Conservation (phyloP, 2,888 invertebrate genomes). For the Cephonodes hylas region DNA sequence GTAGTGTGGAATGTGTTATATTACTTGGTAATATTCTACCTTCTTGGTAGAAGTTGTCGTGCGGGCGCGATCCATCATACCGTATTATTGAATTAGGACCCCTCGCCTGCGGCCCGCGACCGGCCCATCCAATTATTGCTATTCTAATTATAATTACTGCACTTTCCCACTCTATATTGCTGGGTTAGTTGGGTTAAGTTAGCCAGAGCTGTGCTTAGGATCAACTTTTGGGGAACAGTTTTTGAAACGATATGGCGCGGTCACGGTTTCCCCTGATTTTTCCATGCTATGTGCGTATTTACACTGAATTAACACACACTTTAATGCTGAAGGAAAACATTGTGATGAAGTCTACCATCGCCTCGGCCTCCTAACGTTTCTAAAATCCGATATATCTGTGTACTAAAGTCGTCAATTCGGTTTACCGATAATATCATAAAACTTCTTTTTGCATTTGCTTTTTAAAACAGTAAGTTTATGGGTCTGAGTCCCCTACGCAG, state of each 20-base stretch:
- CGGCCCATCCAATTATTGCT: constrained; percentile 43
- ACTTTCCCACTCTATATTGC: constrained; percentile 29
- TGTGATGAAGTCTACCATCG: too few species aligned
- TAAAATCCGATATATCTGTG: too few species aligned
- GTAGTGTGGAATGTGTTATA: background rate
- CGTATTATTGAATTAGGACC: constrained; percentile 58
- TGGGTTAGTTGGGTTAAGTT: constrained; percentile 15
- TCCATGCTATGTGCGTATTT: too few species aligned
- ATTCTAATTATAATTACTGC: constrained; percentile 49
- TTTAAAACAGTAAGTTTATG: background rate
- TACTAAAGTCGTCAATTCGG: too few species aligned
- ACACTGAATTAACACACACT: too few species aligned
- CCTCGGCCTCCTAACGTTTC: too few species aligned
- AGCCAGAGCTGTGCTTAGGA: background rate
- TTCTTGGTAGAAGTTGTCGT: constrained; percentile 18
- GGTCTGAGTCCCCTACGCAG: background rate
- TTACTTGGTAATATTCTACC: background rate
- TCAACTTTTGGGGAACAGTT: background rate
- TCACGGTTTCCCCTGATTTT: too few species aligned
- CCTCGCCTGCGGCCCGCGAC: constrained; percentile 22
- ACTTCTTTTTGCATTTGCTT: background rate
- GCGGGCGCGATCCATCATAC: constrained; percentile 57
- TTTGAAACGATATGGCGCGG: too few species aligned
- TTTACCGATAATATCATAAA: background rate
- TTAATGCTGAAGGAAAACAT: too few species aligned